Conservation (phyloP, 35 echinoderm and acorn worm species). For the Anneissia japonica region DNA sequence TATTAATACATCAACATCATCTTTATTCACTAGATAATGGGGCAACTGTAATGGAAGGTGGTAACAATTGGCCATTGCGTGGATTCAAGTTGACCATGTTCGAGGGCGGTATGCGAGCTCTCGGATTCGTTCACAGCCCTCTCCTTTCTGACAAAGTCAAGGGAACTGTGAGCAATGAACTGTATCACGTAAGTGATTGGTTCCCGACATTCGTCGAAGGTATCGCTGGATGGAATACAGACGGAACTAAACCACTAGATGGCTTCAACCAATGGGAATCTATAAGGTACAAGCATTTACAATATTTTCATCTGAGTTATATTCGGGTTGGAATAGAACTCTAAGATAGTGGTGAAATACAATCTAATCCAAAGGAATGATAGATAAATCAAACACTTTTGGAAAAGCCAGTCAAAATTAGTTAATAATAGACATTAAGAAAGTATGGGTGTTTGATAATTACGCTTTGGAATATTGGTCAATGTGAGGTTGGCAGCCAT, state of each 20-base stretch:
- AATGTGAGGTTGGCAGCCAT: too few species aligned
- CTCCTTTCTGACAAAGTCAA: conserved; percentile 12
- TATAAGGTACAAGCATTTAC: too few species aligned
- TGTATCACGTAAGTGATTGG: conserved; percentile 66
- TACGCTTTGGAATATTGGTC: too few species aligned
- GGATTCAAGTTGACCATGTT: conserved; percentile 35
- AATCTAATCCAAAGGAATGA: too few species aligned
- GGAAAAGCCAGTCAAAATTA: too few species aligned
- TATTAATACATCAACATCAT: too few species aligned
- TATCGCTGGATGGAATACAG: conserved; percentile 10
- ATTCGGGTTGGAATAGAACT: too few species aligned
- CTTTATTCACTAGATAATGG: conserved; percentile 68
- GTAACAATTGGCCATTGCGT: conserved; percentile 51
- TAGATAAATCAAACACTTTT: too few species aligned
- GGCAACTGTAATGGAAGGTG: neutral
- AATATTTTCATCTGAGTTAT: too few species aligned
- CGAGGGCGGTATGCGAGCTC: conserved; percentile 45
- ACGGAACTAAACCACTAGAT: conserved; percentile 28
- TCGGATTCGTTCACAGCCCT: conserved; percentile 51
- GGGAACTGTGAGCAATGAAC: conserved; percentile 13
- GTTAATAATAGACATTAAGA: too few species aligned
- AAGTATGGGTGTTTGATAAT: too few species aligned
- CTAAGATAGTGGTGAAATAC: too few species aligned
- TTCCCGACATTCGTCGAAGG: conserved; percentile 49
- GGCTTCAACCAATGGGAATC: conserved; percentile 57